phyloP scores from a whole-genome alignment of 2,888 invertebrate species.

The Cantharis nigra region DNA sequence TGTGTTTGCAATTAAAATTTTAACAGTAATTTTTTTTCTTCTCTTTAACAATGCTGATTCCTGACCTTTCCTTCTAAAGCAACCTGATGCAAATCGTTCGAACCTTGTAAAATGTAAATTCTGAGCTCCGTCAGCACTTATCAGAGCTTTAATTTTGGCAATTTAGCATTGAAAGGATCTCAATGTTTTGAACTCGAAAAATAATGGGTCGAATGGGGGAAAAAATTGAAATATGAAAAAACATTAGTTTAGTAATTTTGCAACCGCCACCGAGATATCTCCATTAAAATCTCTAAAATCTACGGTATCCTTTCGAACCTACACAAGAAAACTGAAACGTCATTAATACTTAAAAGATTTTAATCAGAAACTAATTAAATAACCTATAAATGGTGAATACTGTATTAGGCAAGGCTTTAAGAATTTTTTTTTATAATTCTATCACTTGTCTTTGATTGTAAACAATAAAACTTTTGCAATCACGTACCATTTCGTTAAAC shows the following conservation, averaged over 20 bases:
- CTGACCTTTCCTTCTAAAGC: not conserved
- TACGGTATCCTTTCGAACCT: constrained; percentile 18
- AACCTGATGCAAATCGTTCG: not conserved
- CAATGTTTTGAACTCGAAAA: not conserved
- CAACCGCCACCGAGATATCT: constrained; percentile 9
- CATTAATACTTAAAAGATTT: constrained; percentile 24
- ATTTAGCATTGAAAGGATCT: not conserved
- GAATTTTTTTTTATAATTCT: constrained; percentile 10
- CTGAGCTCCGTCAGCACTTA: not conserved
- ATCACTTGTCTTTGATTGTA: constrained; percentile 8
- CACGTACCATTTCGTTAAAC: constrained; percentile 6
- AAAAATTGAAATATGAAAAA: not conserved
- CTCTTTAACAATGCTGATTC: not conserved
- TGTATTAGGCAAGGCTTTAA: constrained; percentile 21
- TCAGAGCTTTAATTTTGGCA: not conserved
- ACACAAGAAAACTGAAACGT: constrained; percentile 10
- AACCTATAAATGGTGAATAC: constrained; percentile 28
- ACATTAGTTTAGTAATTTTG: not conserved
- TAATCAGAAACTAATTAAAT: constrained; percentile 31
- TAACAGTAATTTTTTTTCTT: not conserved
- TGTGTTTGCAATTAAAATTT: not conserved
- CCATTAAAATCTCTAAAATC: constrained; percentile 14
- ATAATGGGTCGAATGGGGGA: not conserved
- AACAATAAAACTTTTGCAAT: constrained; percentile 15
- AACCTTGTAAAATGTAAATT: not conserved